Conservation (phyloP, 2,797 vertebrate genomes). For the Coracias cyanogaster region DNA sequence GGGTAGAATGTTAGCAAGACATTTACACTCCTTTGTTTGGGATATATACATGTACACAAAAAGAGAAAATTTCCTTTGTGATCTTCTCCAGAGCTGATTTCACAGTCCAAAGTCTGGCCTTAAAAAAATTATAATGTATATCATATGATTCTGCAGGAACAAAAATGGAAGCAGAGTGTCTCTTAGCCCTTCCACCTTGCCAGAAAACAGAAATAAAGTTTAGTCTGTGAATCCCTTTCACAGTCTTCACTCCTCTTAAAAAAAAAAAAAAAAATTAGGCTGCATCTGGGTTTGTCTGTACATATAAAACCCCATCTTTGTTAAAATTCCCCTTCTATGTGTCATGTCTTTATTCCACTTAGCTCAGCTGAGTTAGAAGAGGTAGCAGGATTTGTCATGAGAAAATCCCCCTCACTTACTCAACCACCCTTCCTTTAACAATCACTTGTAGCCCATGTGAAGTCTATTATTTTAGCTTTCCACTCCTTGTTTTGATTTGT, state of each 20-base stretch:
- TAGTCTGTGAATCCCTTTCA: constrained; percentile 12
- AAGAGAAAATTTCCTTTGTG: constrained; percentile 13
- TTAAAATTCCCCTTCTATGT: not conserved
- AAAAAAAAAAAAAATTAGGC: not conserved
- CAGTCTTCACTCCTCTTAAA: not conserved
- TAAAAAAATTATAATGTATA: constrained; percentile 26
- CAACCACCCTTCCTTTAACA: not conserved
- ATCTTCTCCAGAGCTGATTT: constrained; percentile 50
- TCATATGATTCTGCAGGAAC: constrained; percentile 35
- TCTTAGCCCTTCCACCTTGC: not conserved
- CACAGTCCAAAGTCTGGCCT: constrained; percentile 8
- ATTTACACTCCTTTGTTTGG: constrained; percentile 43
- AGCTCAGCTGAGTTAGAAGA: not conserved
- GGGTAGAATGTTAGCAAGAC: constrained; percentile 20
- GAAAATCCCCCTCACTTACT: not conserved
- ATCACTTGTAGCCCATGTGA: not conserved
- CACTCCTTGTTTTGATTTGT: not conserved
- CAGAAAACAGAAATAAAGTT: constrained; percentile 37
- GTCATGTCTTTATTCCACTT: not conserved
- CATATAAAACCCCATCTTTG: not conserved
- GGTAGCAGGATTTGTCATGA: not conserved
- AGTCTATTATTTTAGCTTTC: not conserved
- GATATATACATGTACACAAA: not conserved
- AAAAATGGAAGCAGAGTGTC: constrained; percentile 17
- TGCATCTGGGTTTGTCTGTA: not conserved